These are phyloP conservation scores for Megaleporinus macrocephalus DNA, from an alignment of 2,113 vertebrate species.

Conservation along the genomic window DNA sequence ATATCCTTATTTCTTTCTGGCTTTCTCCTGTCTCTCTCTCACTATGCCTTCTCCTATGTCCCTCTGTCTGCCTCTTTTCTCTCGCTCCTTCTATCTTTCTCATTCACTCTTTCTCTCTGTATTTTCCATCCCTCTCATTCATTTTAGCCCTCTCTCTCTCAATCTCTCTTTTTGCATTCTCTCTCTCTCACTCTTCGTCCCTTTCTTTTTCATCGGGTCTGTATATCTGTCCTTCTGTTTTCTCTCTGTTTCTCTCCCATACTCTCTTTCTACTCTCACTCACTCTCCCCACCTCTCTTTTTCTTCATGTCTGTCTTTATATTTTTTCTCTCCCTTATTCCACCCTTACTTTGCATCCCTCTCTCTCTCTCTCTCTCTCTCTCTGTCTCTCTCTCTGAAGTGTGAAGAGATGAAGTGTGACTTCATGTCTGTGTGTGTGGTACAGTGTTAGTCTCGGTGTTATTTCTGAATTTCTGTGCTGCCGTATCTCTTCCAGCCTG, in stretches of 20 bases:
- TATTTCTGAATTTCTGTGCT: slow-evolving; percentile 70
- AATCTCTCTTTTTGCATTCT: too few relatives aligned
- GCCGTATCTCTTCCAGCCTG: slow-evolving; percentile 44
- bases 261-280: background rate
- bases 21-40: background rate
- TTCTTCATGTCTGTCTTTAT: background rate
- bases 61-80: too few relatives aligned
- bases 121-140: too few relatives aligned
- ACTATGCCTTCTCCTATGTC: too few relatives aligned
- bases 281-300: background rate
- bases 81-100: too few relatives aligned
- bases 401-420: slow-evolving; percentile 51
- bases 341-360: background rate
- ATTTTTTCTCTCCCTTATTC: background rate
- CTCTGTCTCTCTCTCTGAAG: slow-evolving; percentile 18
- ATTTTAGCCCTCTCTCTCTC: too few relatives aligned
- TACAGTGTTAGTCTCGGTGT: slow-evolving; percentile 68
- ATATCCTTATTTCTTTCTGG: background rate
- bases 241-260: background rate
- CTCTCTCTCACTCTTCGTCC: too few relatives aligned
- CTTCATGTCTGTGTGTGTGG: slow-evolving; percentile 50
- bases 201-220: too few relatives aligned
- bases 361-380: background rate
- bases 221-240: background rate
- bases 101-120: too few relatives aligned